Percentiles rank a stretch among this genome's conserved stretches.
These are phyloP conservation scores for Mormyrops boulengeri DNA, from an alignment of 2,797 vertebrate genomes.

Conservation along the genomic window DNA sequence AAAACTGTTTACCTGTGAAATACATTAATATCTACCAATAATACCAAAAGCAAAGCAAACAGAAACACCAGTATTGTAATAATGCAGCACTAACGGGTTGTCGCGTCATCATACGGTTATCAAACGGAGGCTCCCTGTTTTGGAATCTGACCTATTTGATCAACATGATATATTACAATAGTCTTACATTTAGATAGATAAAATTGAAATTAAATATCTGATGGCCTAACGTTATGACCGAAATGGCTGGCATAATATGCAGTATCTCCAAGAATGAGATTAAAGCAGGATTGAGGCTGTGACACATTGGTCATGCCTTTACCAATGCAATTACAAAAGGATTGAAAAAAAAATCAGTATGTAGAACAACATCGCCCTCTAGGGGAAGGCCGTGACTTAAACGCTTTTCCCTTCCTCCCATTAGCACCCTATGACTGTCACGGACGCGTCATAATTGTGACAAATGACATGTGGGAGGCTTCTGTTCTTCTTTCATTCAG, in stretches of 20 bases:
- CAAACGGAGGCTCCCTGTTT: background rate
- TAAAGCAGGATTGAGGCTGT: background rate
- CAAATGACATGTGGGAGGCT: background rate
- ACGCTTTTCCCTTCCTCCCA: background rate
- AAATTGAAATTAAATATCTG: background rate
- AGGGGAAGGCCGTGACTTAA: background rate
- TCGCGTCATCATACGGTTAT: background rate
- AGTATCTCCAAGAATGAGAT: background rate
- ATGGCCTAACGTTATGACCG: background rate
- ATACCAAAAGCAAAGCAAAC: background rate
- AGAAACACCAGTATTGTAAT: background rate
- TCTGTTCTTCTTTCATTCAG: background rate
- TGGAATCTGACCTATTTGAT: background rate
- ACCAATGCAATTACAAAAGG: background rate
- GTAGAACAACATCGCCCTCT: slow-evolving; percentile 39
- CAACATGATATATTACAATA: background rate
- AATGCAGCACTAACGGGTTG: background rate
- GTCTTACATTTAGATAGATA: background rate
- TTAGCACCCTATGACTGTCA: background rate
- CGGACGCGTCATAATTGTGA: background rate
- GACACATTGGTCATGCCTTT: background rate
- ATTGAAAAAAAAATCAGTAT: slow-evolving; percentile 39
- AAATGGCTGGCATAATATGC: background rate
- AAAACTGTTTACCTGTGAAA: background rate
- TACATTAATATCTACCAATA: background rate